Evolutionary conservation across 1,140 invertebrate genomes (phyloP).

Genomic region (Ylistrum balloti): DNA sequence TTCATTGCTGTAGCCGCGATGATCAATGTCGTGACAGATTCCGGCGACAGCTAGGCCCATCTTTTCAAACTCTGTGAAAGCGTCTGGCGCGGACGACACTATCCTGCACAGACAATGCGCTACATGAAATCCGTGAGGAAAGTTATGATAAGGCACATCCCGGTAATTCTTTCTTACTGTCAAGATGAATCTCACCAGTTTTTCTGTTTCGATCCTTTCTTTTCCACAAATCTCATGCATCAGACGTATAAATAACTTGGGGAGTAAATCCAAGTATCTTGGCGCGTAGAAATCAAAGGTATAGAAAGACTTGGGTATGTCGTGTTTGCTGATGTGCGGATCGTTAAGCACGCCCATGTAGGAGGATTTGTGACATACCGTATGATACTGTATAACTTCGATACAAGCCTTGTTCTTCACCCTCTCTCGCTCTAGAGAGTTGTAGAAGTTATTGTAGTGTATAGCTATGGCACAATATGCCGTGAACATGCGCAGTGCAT

Average conservation of each 20-base stretch:
- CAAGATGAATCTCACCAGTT: conserved; percentile 61
- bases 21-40: conserved; percentile 64
- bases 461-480: conserved; percentile 64
- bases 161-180: conserved; percentile 69
- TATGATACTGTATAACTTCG: conserved; percentile 65
- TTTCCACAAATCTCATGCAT: conserved; percentile 44
- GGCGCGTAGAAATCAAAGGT: conserved; percentile 43
- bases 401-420: conserved; percentile 61
- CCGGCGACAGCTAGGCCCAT: conserved; percentile 53
- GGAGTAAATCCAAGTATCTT: not conserved
- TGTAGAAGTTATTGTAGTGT: conserved; percentile 61
- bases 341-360: not conserved
- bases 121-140: conserved; percentile 66
- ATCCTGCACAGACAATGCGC: conserved; percentile 64
- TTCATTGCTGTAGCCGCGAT: conserved; percentile 62
- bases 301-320: conserved; percentile 31
- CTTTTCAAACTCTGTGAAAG: conserved; percentile 50
- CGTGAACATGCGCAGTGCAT: conserved; percentile 62
- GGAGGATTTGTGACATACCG: conserved; percentile 55
- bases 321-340: not conserved
- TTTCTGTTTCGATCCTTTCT: conserved; percentile 49
- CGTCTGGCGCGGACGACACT: not conserved
- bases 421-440: conserved; percentile 46
- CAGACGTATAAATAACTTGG: conserved; percentile 48
- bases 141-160: conserved; percentile 68